Conservation (phyloP, 2,113 vertebrate species). For the Aix galericulata region DNA sequence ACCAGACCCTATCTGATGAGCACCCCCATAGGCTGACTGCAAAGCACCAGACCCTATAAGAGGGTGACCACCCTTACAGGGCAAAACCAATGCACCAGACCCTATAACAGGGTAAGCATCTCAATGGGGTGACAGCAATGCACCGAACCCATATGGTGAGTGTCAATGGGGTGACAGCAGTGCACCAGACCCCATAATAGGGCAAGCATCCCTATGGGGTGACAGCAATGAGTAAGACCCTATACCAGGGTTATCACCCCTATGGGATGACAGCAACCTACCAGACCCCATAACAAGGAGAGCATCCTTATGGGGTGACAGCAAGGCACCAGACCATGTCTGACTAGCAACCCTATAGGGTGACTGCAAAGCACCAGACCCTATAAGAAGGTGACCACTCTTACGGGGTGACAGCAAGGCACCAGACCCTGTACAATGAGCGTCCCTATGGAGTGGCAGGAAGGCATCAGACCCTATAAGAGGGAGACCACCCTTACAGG, state of each 20-base stretch:
- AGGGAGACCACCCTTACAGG: too few relatives aligned
- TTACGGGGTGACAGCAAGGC: too few relatives aligned
- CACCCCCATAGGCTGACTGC: too few relatives aligned
- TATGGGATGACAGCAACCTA: background rate
- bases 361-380: fast-evolving
- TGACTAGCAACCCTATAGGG: too few relatives aligned
- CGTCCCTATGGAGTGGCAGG: background rate
- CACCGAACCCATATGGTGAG: too few relatives aligned
- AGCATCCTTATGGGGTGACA: background rate
- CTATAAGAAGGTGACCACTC: too few relatives aligned
- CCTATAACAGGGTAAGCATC: too few relatives aligned
- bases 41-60: too few relatives aligned
- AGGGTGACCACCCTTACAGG: too few relatives aligned
- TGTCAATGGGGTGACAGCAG: too few relatives aligned
- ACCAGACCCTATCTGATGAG: background rate
- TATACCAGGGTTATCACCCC: fast-evolving
- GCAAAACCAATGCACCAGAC: too few relatives aligned
- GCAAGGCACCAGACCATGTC: background rate
- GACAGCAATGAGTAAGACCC: background rate
- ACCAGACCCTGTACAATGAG: fast-evolving
- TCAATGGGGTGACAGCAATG: too few relatives aligned
- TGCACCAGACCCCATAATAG: background rate
- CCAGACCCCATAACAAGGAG: background rate
- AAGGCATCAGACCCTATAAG: background rate
- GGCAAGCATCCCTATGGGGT: fast-evolving